Percentiles rank a stretch among this genome's conserved stretches.
Evolutionary conservation across 2,888 invertebrate genomes (phyloP).

Genomic region (Lepidonotus clava): DNA sequence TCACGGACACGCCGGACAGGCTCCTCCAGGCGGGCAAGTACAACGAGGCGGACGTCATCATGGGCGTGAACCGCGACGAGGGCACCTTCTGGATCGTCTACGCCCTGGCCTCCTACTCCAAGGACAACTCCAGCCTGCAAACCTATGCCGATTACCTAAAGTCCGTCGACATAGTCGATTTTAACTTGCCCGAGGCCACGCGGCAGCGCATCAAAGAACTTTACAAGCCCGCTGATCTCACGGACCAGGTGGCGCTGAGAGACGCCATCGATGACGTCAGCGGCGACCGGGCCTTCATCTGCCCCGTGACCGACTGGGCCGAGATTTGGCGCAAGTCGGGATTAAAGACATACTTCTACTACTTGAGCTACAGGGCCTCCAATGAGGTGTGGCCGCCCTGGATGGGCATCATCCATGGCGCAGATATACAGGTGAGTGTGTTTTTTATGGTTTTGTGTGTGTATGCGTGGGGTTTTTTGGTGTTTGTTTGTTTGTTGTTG

Average conservation of each 20-base stretch:
- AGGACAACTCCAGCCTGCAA: constrained; percentile 62
- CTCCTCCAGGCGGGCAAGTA: constrained; percentile 86
- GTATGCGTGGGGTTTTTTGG: not conserved
- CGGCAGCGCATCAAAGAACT: constrained; percentile 89
- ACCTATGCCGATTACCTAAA: constrained; percentile 57
- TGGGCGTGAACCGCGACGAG: constrained; percentile 95
- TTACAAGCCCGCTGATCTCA: constrained; percentile 90
- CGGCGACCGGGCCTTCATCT: constrained; percentile 95
- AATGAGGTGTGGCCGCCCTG: constrained; percentile 94
- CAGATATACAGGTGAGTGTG: constrained; percentile 54
- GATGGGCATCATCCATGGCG: constrained; percentile 81
- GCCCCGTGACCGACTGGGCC: constrained; percentile 92
- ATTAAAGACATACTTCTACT: constrained; percentile 84
- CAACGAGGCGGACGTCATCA: constrained; percentile 92
- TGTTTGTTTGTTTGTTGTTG: not conserved
- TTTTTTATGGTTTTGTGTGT: not conserved
- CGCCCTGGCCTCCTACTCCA: constrained; percentile 85
- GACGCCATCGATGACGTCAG: constrained; percentile 94
- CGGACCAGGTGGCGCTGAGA: constrained; percentile 85
- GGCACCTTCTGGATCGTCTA: constrained; percentile 95
- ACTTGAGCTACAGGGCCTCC: constrained; percentile 81
- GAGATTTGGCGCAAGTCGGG: constrained; percentile 87
- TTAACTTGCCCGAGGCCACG: constrained; percentile 83
- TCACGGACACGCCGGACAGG: constrained; percentile 87
- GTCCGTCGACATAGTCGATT: constrained; percentile 61